Percentiles rank a stretch among this genome's conserved stretches.
These are phyloP conservation scores for Siphonodentalium dalli DNA, from an alignment of 2,888 invertebrate species.

Conservation along the genomic window DNA sequence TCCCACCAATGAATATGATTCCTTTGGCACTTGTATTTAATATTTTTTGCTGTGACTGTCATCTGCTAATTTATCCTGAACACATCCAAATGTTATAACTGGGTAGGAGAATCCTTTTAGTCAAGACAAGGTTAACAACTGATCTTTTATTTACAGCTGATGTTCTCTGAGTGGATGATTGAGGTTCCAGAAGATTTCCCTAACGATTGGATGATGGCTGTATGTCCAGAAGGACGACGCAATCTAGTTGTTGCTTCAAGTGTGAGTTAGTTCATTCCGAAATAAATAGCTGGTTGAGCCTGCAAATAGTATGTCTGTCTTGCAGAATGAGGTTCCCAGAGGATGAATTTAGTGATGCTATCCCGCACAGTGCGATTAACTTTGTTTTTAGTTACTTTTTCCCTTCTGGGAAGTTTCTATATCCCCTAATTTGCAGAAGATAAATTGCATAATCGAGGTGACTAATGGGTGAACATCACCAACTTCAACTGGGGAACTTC, in stretches of 20 bases:
- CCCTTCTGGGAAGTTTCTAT: too few species aligned
- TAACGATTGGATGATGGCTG: conserved; percentile 67
- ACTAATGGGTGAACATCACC: too few species aligned
- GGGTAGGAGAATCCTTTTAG: not conserved
- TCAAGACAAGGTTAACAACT: not conserved
- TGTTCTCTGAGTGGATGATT: conserved; percentile 92
- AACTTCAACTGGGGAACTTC: too few species aligned
- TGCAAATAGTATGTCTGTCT: not conserved
- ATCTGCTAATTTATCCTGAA: too few species aligned
- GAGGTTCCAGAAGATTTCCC: conserved; percentile 76
- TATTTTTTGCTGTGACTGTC: too few species aligned
- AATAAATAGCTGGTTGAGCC: not conserved
- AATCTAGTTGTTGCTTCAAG: conserved; percentile 80
- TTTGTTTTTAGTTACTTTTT: too few species aligned
- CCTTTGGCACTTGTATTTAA: too few species aligned
- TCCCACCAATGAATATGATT: too few species aligned
- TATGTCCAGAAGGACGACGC: conserved; percentile 85
- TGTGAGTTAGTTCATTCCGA: conserved; percentile 62
- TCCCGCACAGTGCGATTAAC: too few species aligned
- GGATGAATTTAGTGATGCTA: not conserved
- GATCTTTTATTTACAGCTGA: conserved; percentile 69
- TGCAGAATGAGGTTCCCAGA: not conserved
- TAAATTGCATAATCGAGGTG: too few species aligned
- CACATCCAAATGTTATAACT: too few species aligned
- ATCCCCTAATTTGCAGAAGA: too few species aligned